These are phyloP conservation scores for Propithecus deckenii DNA, from an alignment of 2,797 vertebrate species.

Conservation along the genomic window DNA sequence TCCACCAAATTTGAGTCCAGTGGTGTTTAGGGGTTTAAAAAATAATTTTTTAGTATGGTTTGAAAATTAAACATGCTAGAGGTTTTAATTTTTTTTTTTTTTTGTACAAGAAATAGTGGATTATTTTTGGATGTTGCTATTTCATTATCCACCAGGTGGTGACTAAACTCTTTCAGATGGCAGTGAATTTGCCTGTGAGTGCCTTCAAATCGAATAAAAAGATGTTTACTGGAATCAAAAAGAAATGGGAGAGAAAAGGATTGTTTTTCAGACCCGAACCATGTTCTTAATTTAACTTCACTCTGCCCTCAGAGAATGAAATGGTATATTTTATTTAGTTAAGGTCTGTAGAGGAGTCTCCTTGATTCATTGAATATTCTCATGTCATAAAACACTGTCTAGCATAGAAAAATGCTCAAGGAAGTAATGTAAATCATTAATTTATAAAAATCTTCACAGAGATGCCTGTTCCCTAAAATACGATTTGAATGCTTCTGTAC, in stretches of 20 bases:
- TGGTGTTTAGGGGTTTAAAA: not conserved
- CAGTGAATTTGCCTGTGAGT: not conserved
- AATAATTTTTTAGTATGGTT: not conserved
- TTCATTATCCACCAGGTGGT: constrained; percentile 49
- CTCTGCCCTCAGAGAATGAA: not conserved
- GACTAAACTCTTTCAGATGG: not conserved
- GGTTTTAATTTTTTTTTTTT: not conserved
- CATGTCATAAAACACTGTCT: too few species aligned
- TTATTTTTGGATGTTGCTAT: not conserved
- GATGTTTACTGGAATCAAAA: not conserved
- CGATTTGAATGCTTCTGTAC: not conserved
- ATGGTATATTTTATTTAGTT: not conserved
- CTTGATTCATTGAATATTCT: too few species aligned
- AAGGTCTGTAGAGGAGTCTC: not conserved
- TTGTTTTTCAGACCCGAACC: not conserved
- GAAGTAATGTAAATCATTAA: not conserved
- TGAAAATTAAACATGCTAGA: not conserved
- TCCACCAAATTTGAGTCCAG: not conserved
- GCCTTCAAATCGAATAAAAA: not conserved
- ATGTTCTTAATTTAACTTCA: not conserved
- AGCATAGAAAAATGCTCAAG: not conserved
- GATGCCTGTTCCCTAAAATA: not conserved
- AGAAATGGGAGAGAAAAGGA: not conserved
- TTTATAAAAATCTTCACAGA: not conserved
- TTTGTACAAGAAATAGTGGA: not conserved